Percentiles rank a stretch among this genome's conserved stretches.
Evolutionary conservation across 2,888 invertebrate species (phyloP).

Genomic region (Meandrusa payeni): DNA sequence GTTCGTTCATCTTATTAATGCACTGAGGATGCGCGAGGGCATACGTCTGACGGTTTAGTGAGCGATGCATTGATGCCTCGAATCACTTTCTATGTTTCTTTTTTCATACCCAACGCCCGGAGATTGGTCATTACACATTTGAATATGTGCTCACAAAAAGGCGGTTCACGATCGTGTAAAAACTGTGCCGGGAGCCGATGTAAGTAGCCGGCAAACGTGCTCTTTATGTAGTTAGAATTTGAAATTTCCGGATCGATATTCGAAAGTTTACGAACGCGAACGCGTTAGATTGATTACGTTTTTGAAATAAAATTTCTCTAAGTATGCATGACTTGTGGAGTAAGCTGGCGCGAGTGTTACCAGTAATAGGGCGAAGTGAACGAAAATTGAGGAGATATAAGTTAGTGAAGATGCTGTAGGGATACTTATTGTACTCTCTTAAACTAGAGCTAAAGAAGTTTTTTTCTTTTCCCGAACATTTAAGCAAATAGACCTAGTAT

Average conservation of each 20-base stretch:
- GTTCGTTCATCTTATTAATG: slow-evolving; percentile 72
- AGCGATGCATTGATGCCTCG: slow-evolving; percentile 77
- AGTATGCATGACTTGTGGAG: too few species aligned
- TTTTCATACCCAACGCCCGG: slow-evolving; percentile 69
- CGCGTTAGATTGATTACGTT: slow-evolving; percentile 10
- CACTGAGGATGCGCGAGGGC: slow-evolving; percentile 76
- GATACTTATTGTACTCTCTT: too few species aligned
- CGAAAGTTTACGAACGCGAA: slow-evolving; percentile 12
- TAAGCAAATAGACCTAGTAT: too few species aligned
- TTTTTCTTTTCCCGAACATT: too few species aligned
- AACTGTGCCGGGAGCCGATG: slow-evolving; percentile 63
- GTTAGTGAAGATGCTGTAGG: too few species aligned
- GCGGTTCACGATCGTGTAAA: slow-evolving; percentile 72
- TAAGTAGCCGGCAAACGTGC: slow-evolving; percentile 74
- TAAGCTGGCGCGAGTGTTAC: too few species aligned
- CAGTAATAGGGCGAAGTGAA: too few species aligned
- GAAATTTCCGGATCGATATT: slow-evolving; percentile 72
- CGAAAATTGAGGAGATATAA: too few species aligned
- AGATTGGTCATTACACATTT: slow-evolving; percentile 79
- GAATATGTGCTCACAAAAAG: slow-evolving; percentile 77
- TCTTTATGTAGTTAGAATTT: slow-evolving; percentile 72
- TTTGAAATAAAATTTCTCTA: too few species aligned
- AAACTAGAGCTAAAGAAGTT: too few species aligned
- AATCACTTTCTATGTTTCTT: slow-evolving; percentile 61
- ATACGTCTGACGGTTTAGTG: slow-evolving; percentile 77